Percentiles rank a stretch among this genome's conserved stretches.
Evolutionary conservation across 2,888 invertebrate genomes (phyloP).

Genomic region (Parasteatoda lunata): DNA sequence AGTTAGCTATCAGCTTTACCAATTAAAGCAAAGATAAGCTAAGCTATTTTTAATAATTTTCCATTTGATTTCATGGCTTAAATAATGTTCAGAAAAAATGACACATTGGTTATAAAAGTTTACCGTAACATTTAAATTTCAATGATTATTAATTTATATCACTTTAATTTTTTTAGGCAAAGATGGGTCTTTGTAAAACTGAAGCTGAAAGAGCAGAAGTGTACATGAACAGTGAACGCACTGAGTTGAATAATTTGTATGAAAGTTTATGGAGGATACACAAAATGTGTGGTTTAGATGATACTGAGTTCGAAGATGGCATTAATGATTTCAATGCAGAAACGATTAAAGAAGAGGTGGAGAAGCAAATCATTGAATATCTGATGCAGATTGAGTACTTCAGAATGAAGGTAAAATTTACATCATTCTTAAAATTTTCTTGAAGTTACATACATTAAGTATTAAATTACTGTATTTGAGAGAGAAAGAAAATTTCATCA

Average conservation of each 20-base stretch:
- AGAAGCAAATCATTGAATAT: constrained; percentile 33
- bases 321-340: constrained; percentile 37
- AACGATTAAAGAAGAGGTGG: constrained; percentile 15
- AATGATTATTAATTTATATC: no score
- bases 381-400: constrained; percentile 41
- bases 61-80: no score
- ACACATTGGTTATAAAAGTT: no score
- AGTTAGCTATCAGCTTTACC: no score
- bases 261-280: neutral
- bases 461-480: no score
- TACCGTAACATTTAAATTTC: no score
- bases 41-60: no score
- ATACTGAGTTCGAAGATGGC: constrained; percentile 4
- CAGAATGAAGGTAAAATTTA: constrained; percentile 21
- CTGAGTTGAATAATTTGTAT: neutral
- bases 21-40: no score
- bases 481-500: no score
- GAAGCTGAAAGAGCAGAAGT: constrained; percentile 1
- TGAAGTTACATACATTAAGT: no score
- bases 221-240: neutral
- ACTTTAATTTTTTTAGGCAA: no score
- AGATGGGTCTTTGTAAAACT: neutral
- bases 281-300: neutral
- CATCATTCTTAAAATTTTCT: neutral
- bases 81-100: no score